phyloP scores from a whole-genome alignment of 2,113 vertebrate species.

The Archilochus colubris region DNA sequence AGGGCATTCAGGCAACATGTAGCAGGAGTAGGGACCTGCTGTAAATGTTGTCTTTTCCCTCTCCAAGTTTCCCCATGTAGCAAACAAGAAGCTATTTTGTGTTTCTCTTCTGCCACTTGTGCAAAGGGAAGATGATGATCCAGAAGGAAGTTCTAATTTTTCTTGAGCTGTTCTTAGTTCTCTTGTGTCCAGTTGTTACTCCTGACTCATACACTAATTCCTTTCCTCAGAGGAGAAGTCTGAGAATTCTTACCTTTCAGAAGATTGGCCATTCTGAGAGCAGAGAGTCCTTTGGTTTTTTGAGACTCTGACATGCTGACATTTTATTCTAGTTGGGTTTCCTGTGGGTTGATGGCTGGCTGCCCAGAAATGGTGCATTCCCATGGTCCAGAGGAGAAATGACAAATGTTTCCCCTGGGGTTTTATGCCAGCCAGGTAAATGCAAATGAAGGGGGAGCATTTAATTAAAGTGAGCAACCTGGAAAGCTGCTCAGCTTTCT shows the following conservation, averaged over 20 bases:
- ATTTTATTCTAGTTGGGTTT: not conserved
- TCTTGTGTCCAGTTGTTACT: rapidly evolving
- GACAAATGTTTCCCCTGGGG: not conserved
- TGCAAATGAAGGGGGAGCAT: not conserved
- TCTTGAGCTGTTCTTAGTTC: not conserved
- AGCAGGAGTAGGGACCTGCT: not conserved
- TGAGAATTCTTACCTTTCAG: not conserved
- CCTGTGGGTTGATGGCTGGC: not conserved
- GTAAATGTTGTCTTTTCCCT: not conserved
- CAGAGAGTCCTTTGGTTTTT: not conserved
- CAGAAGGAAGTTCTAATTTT: not conserved
- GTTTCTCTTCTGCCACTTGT: not conserved
- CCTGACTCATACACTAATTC: not conserved
- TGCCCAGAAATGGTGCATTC: not conserved
- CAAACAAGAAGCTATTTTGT: not conserved
- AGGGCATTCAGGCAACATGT: not conserved
- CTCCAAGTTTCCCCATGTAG: rapidly evolving
- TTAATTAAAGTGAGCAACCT: not conserved
- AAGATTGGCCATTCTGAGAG: not conserved
- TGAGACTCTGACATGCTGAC: not conserved
- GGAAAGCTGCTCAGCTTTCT: not conserved
- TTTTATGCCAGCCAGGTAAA: not conserved
- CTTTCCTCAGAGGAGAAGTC: not conserved
- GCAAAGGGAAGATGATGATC: not conserved
- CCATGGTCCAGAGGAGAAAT: not conserved